phyloP scores from a whole-genome alignment of 2,888 invertebrate species.

The Priapulus caudatus region DNA sequence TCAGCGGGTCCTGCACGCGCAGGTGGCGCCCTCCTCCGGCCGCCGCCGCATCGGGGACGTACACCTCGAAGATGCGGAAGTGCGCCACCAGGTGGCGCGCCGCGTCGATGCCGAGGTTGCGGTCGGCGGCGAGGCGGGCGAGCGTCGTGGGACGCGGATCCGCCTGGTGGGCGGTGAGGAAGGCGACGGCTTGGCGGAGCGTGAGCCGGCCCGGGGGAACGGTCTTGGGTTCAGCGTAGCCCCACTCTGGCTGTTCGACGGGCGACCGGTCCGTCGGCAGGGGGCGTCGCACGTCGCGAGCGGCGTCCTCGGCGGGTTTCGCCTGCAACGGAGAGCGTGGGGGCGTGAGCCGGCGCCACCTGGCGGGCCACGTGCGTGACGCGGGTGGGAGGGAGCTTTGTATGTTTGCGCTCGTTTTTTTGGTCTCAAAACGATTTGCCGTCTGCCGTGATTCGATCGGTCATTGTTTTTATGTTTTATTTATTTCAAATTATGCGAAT shows the following conservation, averaged over 20 bases:
- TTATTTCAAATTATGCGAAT: too few relatives aligned
- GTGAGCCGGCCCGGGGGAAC: neutral
- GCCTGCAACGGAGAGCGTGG: too few relatives aligned
- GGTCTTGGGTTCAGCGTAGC: constrained; percentile 1
- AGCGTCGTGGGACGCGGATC: neutral
- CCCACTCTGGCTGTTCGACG: neutral
- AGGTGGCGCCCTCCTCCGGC: too few relatives aligned
- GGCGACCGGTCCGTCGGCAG: neutral
- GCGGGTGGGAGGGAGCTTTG: too few relatives aligned
- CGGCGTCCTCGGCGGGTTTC: too few relatives aligned
- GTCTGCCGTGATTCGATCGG: too few relatives aligned
- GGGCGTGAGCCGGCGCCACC: too few relatives aligned
- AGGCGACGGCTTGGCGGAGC: neutral
- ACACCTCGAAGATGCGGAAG: neutral
- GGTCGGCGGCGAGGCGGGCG: neutral
- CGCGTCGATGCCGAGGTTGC: neutral
- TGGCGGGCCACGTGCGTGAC: too few relatives aligned
- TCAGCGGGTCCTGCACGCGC: too few relatives aligned
- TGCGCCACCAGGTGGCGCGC: neutral
- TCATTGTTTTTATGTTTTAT: too few relatives aligned
- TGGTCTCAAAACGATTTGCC: too few relatives aligned
- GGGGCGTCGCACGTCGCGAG: neutral
- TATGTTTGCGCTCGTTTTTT: too few relatives aligned
- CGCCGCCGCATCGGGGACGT: neutral
- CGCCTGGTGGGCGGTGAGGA: neutral